Conservation (phyloP, 2,888 invertebrate species). For the Hemaris fuciformis region DNA sequence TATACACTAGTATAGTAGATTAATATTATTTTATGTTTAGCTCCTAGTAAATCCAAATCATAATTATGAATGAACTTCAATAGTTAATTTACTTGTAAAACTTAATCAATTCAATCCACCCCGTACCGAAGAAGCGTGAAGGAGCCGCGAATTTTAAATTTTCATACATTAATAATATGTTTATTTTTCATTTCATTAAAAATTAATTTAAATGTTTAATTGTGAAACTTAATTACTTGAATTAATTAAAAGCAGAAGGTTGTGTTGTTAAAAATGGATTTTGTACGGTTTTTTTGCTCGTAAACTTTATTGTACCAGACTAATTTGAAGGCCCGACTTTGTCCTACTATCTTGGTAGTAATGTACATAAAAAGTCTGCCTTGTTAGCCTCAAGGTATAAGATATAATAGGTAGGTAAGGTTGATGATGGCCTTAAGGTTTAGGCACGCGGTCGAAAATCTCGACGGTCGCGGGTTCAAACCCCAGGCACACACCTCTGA, state of each 20-base stretch:
- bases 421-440: too few relatives aligned
- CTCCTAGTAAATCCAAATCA: too few relatives aligned
- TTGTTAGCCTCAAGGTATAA: too few relatives aligned
- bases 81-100: background rate
- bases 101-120: background rate
- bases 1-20: too few relatives aligned
- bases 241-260: slow-evolving; percentile 14
- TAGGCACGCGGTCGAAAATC: too few relatives aligned
- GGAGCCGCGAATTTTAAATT: background rate
- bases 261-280: background rate
- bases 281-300: background rate
- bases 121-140: slow-evolving; percentile 1
- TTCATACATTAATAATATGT: background rate
- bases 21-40: too few relatives aligned
- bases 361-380: too few relatives aligned
- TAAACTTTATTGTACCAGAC: background rate
- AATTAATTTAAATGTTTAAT: background rate
- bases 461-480: too few relatives aligned
- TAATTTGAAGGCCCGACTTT: background rate
- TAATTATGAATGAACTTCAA: too few relatives aligned
- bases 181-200: slow-evolving; percentile 11
- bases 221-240: slow-evolving; percentile 7
- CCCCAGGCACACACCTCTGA: too few relatives aligned
- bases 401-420: too few relatives aligned
- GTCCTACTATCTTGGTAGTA: too few relatives aligned